phyloP scores from a whole-genome alignment of 2,888 invertebrate species.

The Perithous albicinctus region DNA sequence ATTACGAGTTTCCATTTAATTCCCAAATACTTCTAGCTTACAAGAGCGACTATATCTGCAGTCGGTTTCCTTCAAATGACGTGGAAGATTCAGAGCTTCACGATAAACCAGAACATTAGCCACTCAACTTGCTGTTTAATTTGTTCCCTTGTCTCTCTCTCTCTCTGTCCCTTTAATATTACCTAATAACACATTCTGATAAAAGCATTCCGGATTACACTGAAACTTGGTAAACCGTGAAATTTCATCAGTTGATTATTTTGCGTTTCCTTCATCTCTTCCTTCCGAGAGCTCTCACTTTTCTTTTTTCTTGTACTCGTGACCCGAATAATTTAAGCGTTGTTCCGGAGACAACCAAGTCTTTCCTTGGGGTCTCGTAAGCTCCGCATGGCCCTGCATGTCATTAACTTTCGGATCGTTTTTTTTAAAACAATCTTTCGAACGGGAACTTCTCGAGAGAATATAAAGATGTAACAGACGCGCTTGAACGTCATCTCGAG shows the following conservation, averaged over 20 bases:
- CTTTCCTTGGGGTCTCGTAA: neutral
- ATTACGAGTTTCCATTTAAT: no score
- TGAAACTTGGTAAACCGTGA: neutral
- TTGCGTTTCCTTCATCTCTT: neutral
- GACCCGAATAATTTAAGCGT: slow-evolving; percentile 12
- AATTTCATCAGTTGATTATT: neutral
- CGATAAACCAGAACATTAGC: neutral
- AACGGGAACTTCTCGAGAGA: neutral
- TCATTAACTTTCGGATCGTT: neutral
- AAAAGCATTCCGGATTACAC: neutral
- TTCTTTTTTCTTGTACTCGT: neutral
- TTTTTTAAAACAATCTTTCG: neutral
- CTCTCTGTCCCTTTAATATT: neutral
- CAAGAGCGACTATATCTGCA: no score
- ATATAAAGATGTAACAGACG: slow-evolving; percentile 30
- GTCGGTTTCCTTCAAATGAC: neutral
- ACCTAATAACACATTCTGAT: neutral
- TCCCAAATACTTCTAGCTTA: no score
- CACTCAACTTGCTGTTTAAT: neutral
- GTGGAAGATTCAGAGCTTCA: neutral
- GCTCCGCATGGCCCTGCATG: neutral
- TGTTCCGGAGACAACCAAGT: neutral
- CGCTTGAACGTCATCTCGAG: neutral
- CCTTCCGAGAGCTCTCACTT: neutral
- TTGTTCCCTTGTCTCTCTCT: neutral